Conservation (phyloP, 2,888 invertebrate genomes). For the Eupithecia centaureata region DNA sequence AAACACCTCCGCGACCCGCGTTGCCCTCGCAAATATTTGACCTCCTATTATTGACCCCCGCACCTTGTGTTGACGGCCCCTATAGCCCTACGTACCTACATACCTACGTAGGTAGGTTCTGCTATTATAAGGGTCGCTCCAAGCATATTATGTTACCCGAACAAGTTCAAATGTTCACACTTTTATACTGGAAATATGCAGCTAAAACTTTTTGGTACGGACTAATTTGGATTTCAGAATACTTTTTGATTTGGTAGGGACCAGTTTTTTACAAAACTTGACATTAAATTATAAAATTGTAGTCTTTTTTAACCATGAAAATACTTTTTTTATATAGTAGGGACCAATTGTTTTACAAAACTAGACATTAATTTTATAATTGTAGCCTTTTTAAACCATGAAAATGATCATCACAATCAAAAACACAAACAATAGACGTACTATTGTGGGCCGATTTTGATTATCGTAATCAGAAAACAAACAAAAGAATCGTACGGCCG, state of each 20-base stretch:
- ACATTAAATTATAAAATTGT: too few relatives aligned
- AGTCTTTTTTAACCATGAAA: too few relatives aligned
- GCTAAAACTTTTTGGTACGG: not conserved
- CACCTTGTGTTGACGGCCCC: conserved; percentile 62
- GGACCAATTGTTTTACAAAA: not conserved
- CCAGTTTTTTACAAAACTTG: not conserved
- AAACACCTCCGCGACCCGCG: conserved; percentile 68
- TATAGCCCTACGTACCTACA: conserved; percentile 29
- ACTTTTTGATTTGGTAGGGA: not conserved
- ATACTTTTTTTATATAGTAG: not conserved
- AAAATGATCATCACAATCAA: too few relatives aligned
- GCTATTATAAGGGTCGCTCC: conserved; percentile 33
- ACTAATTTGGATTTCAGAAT: not conserved
- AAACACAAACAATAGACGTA: too few relatives aligned
- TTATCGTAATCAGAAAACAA: too few relatives aligned
- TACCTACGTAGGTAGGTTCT: not conserved
- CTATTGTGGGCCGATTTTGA: too few relatives aligned
- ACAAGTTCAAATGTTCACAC: not conserved
- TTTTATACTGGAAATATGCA: not conserved
- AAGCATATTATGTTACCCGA: not conserved
- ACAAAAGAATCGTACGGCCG: too few relatives aligned
- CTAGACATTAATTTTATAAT: not conserved
- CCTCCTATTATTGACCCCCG: conserved; percentile 72
- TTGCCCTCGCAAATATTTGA: conserved; percentile 71
- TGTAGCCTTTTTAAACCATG: too few relatives aligned